Percentiles rank a stretch among this genome's conserved stretches.
These are phyloP conservation scores for Cisticola juncidis DNA, from an alignment of 2,113 vertebrate genomes.

Conservation along the genomic window DNA sequence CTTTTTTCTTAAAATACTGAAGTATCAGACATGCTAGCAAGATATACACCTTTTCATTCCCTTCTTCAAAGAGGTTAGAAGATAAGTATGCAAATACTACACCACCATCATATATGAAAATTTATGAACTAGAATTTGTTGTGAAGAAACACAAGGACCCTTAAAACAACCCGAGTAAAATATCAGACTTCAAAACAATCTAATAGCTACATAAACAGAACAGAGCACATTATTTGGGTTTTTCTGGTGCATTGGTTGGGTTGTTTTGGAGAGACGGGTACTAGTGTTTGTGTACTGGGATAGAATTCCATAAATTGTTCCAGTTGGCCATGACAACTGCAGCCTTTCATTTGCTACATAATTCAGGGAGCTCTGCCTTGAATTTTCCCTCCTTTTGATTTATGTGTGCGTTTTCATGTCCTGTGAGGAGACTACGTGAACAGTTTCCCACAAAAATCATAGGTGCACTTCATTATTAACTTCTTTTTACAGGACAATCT, in stretches of 20 bases:
- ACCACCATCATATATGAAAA: background rate
- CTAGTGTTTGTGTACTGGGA: background rate
- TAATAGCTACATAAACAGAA: background rate
- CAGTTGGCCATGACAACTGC: background rate
- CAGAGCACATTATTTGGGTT: fast-evolving
- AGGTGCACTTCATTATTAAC: background rate
- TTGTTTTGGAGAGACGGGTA: background rate
- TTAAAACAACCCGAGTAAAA: background rate
- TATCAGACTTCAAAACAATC: background rate
- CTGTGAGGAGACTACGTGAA: background rate
- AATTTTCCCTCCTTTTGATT: background rate
- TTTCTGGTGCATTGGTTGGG: background rate
- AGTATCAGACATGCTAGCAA: background rate
- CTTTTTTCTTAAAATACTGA: background rate
- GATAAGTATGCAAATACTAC: background rate
- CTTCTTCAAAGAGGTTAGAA: background rate
- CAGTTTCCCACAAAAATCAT: background rate
- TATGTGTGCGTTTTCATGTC: background rate
- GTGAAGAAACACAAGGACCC: background rate
- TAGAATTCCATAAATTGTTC: background rate
- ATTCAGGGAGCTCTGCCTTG: background rate
- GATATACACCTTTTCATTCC: background rate
- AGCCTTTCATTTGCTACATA: background rate
- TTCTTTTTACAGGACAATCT: background rate
- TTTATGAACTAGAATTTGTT: background rate